Conservation (phyloP, 2,797 vertebrate genomes). For the Avahi laniger region DNA sequence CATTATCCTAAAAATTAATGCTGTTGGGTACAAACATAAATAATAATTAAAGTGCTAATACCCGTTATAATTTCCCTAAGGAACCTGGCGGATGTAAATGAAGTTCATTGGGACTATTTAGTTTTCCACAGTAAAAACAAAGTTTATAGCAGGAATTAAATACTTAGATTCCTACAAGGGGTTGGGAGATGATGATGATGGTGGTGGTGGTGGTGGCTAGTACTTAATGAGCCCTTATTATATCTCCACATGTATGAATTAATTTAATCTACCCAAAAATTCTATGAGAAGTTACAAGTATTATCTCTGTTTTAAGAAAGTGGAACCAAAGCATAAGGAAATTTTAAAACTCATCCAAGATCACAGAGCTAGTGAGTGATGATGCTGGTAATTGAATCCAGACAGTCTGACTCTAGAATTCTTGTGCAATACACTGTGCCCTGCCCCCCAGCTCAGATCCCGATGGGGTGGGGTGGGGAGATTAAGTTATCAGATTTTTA, state of each 20-base stretch:
- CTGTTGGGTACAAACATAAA: background rate
- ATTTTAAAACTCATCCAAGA: background rate
- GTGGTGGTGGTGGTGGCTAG: background rate
- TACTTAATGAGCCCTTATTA: background rate
- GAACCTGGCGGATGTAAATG: background rate
- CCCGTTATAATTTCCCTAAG: slow-evolving; percentile 1
- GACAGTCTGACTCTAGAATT: background rate
- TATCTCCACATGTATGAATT: background rate
- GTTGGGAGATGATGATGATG: background rate
- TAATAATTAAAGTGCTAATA: background rate
- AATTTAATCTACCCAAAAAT: background rate
- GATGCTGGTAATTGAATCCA: background rate
- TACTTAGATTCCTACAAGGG: background rate
- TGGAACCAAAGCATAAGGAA: slow-evolving; percentile 4
- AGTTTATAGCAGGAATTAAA: background rate
- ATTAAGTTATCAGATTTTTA: background rate
- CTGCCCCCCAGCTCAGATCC: background rate
- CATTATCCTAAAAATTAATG: background rate
- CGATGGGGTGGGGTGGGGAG: background rate
- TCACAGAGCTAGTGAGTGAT: background rate
- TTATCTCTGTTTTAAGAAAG: background rate
- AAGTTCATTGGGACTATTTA: background rate
- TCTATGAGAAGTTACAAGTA: background rate
- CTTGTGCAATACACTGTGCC: background rate
- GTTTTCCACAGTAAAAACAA: background rate